phyloP scores from a whole-genome alignment of 2,888 invertebrate genomes.

The Liodrosophila aerea region DNA sequence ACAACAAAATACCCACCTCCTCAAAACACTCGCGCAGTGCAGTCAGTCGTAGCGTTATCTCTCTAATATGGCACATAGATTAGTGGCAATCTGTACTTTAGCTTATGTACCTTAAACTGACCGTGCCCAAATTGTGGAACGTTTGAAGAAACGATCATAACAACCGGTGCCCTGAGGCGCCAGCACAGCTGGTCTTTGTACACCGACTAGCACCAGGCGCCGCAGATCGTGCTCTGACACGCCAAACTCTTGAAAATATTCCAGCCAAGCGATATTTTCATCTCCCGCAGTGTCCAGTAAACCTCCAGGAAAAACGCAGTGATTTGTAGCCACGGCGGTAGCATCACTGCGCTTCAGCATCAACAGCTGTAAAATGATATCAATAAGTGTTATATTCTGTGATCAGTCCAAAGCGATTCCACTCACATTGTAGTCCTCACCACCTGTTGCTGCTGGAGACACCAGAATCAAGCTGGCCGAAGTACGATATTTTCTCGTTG shows the following conservation, averaged over 20 bases:
- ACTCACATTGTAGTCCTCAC: slow-evolving; percentile 60
- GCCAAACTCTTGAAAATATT: slow-evolving; percentile 86
- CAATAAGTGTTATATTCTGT: not conserved
- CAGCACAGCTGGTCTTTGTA: slow-evolving; percentile 83
- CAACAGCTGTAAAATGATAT: slow-evolving; percentile 67
- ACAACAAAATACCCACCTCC: slow-evolving; percentile 90
- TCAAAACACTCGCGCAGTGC: slow-evolving; percentile 96
- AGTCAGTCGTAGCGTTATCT: slow-evolving; percentile 90
- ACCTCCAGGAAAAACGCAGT: slow-evolving; percentile 94
- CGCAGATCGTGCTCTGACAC: slow-evolving; percentile 84
- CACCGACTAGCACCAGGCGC: slow-evolving; percentile 72
- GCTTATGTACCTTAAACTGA: slow-evolving; percentile 45
- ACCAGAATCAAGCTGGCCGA: slow-evolving; percentile 86
- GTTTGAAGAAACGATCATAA: slow-evolving; percentile 76
- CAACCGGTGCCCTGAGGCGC: slow-evolving; percentile 82
- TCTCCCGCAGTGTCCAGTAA: slow-evolving; percentile 86
- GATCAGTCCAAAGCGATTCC: not conserved
- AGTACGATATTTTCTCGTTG: slow-evolving; percentile 83
- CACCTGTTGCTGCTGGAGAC: slow-evolving; percentile 62
- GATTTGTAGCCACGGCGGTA: slow-evolving; percentile 88
- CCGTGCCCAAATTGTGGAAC: slow-evolving; percentile 68
- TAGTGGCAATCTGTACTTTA: slow-evolving; percentile 23
- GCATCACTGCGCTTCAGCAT: slow-evolving; percentile 86
- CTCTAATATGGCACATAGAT: slow-evolving; percentile 76
- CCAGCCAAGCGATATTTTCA: slow-evolving; percentile 87